phyloP scores from a whole-genome alignment of 1,140 invertebrate species.

The Sycobia sp. region DNA sequence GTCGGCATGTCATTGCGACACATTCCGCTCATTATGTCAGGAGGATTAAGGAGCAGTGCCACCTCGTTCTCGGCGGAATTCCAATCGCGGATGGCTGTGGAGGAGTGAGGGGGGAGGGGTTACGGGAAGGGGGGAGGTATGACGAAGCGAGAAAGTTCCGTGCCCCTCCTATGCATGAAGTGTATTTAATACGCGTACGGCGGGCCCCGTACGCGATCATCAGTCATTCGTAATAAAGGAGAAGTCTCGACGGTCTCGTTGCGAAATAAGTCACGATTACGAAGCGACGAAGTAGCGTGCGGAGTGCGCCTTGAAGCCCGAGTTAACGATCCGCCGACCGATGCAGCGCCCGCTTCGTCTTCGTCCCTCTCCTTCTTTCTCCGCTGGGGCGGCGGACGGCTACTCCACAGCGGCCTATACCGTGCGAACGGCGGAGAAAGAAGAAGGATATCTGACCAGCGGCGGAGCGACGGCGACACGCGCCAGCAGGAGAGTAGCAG shows the following conservation, averaged over 20 bases:
- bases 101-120: too few relatives aligned
- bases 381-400: not conserved
- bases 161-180: not conserved
- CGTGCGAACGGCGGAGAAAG: too few relatives aligned
- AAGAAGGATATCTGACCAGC: conserved; percentile 23
- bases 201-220: conserved; percentile 9
- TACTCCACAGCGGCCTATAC: not conserved
- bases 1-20: too few relatives aligned
- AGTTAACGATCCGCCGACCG: conserved; percentile 49
- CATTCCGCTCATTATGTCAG: too few relatives aligned
- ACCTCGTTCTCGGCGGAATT: not conserved
- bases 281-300: conserved; percentile 32
- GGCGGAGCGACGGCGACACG: conserved; percentile 2
- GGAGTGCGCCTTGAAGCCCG: conserved; percentile 29
- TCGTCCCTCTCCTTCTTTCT: conserved; percentile 8
- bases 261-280: conserved; percentile 45
- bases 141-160: too few relatives aligned
- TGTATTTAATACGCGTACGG: conserved; percentile 22
- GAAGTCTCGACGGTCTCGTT: conserved; percentile 20
- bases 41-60: not conserved
- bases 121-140: too few relatives aligned
- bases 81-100: too few relatives aligned
- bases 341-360: conserved; percentile 18
- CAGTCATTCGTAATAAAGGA: conserved; percentile 29
- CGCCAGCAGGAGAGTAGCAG: conserved; percentile 24